Base-by-base conservation (phyloP, 2,797 vertebrate genomes). In the Mormyrops attenuatus region DNA sequence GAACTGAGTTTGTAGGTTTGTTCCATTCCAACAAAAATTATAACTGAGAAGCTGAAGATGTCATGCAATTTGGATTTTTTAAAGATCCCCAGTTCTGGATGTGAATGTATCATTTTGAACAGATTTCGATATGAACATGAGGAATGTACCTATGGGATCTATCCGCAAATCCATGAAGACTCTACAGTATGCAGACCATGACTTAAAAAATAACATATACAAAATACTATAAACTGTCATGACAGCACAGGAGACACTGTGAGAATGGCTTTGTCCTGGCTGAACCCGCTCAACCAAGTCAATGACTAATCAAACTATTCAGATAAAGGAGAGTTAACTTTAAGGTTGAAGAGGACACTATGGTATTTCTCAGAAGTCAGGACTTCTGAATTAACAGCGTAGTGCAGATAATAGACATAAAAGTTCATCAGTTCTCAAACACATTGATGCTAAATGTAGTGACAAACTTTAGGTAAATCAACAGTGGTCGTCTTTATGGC, bases 401-500 rank as follows among this genome's bases (percentile, higher is more conserved):
- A 47, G 8, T 47, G 87, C 34, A 88, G 60, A 88, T 26, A 60
- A 49, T 30, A 60, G 9, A 82, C 77, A 80, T 60, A 9, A 60
- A 52, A 55, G 50, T 53, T 57, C 49, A 52, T 49, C 49, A 85
- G 44, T 22, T 77, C 55, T 52, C 20, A 88, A 22, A 85, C 57
- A 69, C 15, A 55, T 52, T 90, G 63, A 88, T 53, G 38, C 85
- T 73, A 92, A 55, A 90, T 85, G 91, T 85, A 80, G 66, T 85
- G 89, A 92, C 89, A 90, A 84, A 93, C 90, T 34, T 89, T 91
- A 91, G 91, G 92, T 86, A 91, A 92, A 69, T 84, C 90, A 92
- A 91, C 93, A 93, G 92, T 92, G 92, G 86, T 89, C 90, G 38
- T 88, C 73, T 94, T 93, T 92, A 94, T 91, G 92, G 90, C 90